A percentile compares a stretch with the other conserved stretches of the same genome.
Evolutionary conservation across 2,888 invertebrate species (phyloP).

Genomic region (Cephus sareptanus): DNA sequence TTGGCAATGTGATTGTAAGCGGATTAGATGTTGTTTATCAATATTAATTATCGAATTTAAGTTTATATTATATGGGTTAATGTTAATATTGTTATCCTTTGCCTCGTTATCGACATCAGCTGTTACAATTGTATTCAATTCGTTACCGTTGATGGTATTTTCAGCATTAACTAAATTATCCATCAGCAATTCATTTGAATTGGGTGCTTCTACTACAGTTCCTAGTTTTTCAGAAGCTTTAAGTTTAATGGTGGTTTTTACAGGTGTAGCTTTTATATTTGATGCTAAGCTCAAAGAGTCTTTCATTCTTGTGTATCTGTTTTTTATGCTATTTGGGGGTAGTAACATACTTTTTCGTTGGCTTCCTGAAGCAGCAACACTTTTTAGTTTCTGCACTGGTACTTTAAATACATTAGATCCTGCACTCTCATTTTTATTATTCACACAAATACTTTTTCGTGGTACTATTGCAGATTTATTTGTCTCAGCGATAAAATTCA

Average conservation of each 20-base stretch:
- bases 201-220: not conserved
- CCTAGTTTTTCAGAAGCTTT: not conserved
- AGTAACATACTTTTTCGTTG: conserved; percentile 25
- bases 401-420: not conserved
- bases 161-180: not conserved
- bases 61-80: not conserved
- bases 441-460: not conserved
- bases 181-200: not conserved
- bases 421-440: not conserved
- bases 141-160: not conserved
- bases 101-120: not conserved
- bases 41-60: not conserved
- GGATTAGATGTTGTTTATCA: not conserved
- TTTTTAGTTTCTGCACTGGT: not conserved
- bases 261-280: not conserved
- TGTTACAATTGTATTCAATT: not conserved
- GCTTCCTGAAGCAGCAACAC: not conserved
- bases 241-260: not conserved
- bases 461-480: not conserved
- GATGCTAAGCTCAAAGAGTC: not conserved
- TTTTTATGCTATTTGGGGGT: conserved; percentile 32
- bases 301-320: conserved; percentile 12
- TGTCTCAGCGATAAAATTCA: not conserved
- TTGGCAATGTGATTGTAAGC: not conserved
- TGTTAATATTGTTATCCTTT: not conserved